phyloP scores from a whole-genome alignment of 2,888 invertebrate genomes.

The Seira ritae region DNA sequence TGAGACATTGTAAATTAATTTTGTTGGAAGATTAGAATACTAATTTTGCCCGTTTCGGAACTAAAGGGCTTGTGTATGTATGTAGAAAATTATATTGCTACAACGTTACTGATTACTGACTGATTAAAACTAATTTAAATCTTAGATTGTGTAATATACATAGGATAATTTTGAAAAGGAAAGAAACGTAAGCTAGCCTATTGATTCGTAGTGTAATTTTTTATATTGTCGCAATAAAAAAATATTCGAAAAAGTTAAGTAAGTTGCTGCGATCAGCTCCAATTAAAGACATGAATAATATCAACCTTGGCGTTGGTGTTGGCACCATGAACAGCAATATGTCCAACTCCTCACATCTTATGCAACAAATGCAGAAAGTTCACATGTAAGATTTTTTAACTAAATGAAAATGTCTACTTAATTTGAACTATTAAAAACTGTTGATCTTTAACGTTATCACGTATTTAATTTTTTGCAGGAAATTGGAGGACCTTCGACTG shows the following conservation, averaged over 20 bases:
- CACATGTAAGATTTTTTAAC: constrained; percentile 44
- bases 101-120: no score
- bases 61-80: no score
- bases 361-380: constrained; percentile 58
- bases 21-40: no score
- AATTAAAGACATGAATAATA: background rate
- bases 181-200: no score
- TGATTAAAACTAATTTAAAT: no score
- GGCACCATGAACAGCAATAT: constrained; percentile 15
- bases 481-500: constrained; percentile 68
- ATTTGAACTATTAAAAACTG: background rate
- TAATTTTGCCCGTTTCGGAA: no score
- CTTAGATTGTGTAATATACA: no score
- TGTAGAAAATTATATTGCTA: no score
- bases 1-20: no score
- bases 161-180: no score
- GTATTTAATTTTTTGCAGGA: constrained; percentile 50
- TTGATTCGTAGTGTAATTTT: background rate
- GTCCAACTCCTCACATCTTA: constrained; percentile 32
- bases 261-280: background rate
- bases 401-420: background rate
- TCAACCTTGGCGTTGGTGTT: background rate
- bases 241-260: background rate
- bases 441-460: background rate
- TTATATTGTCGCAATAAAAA: background rate